Evolutionary conservation across 2,113 vertebrate species (phyloP).

Genomic region (Corythornis vintsioides): DNA sequence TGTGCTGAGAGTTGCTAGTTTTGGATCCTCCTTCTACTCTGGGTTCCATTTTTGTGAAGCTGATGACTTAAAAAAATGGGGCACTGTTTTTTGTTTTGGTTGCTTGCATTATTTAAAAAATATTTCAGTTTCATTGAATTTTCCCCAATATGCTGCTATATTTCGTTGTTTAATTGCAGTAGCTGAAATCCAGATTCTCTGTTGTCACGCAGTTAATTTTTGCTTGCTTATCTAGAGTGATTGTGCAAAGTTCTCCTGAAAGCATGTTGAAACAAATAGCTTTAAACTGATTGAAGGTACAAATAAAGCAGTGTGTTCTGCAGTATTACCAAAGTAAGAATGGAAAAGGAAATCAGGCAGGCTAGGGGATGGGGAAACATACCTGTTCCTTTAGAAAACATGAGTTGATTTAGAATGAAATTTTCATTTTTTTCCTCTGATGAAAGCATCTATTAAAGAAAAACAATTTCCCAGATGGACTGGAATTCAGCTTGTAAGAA

Average conservation of each 20-base stretch:
- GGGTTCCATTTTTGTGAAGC: background rate
- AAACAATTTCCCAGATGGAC: background rate
- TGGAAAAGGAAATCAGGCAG: background rate
- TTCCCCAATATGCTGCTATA: background rate
- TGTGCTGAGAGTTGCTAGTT: background rate
- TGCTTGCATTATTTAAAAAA: background rate
- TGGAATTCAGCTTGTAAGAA: background rate
- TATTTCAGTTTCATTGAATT: background rate
- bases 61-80: background rate
- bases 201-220: background rate
- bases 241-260: background rate
- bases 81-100: background rate
- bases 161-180: background rate
- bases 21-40: background rate
- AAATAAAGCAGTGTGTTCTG: background rate
- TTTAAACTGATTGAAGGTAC: background rate
- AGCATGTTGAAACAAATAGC: background rate
- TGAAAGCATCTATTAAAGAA: background rate
- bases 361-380: background rate
- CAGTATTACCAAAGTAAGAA: background rate
- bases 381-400: background rate
- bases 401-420: background rate
- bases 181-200: background rate
- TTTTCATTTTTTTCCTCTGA: background rate
- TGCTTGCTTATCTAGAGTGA: background rate